A percentile compares a stretch with the other conserved stretches of the same genome.
Evolutionary conservation across 2,888 invertebrate species (phyloP).

Genomic region (Campaea margaritaria): DNA sequence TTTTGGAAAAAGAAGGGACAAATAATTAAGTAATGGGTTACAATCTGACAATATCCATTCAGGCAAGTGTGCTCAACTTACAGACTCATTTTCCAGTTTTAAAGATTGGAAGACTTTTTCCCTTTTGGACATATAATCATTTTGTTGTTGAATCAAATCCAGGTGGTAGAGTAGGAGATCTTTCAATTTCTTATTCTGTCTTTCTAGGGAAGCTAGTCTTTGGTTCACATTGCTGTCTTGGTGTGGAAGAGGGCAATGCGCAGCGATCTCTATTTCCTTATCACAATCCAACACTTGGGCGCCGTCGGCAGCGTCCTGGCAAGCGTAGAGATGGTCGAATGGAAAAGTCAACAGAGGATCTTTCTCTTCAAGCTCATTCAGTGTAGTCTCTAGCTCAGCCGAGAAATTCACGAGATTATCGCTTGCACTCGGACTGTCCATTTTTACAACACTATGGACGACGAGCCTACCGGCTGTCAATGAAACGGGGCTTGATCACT

Average conservation of each 20-base stretch:
- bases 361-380: conserved; percentile 77
- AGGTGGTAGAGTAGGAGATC: conserved; percentile 92
- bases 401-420: conserved; percentile 81
- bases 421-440: conserved; percentile 82
- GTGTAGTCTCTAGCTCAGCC: conserved; percentile 68
- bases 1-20: no score
- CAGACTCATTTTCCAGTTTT: conserved; percentile 91
- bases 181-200: conserved; percentile 89
- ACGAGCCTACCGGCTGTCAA: conserved; percentile 82
- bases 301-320: conserved; percentile 75
- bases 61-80: conserved; percentile 72
- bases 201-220: conserved; percentile 69
- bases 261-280: conserved; percentile 72
- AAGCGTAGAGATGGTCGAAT: conserved; percentile 91
- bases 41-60: not conserved
- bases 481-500: conserved; percentile 46
- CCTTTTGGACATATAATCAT: conserved; percentile 91
- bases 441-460: conserved; percentile 59
- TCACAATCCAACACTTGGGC: conserved; percentile 65
- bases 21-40: no score
- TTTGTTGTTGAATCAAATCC: conserved; percentile 95
- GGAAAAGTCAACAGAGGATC: conserved; percentile 86
- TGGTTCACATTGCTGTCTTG: conserved; percentile 65
- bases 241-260: conserved; percentile 59
- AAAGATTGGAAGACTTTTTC: conserved; percentile 90